These are phyloP conservation scores for Gallinago media DNA, from an alignment of 2,113 vertebrate genomes.

Conservation along the genomic window DNA sequence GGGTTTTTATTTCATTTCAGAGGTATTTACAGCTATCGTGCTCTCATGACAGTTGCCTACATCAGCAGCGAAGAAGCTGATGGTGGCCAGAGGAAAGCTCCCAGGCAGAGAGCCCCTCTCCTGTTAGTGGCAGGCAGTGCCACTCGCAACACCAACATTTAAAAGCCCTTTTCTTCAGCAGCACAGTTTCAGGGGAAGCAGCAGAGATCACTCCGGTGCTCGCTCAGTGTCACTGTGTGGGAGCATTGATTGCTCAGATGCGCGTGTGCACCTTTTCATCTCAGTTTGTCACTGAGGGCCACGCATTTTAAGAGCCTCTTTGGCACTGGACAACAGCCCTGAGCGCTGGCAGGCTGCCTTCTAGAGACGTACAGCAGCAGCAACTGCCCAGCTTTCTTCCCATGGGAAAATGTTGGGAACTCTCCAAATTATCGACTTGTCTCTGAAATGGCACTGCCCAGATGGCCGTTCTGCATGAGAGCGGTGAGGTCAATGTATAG, in stretches of 20 bases:
- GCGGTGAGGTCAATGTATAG: background rate
- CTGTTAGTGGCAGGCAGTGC: background rate
- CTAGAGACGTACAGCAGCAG: constrained; percentile 1
- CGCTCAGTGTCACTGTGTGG: fast-evolving
- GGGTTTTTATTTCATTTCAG: background rate
- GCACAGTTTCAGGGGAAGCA: background rate
- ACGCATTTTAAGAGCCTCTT: background rate
- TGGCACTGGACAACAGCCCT: background rate
- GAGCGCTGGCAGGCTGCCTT: constrained; percentile 32
- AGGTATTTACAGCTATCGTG: background rate
- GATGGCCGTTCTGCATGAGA: constrained; percentile 33
- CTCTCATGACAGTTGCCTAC: background rate
- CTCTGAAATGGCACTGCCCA: constrained; percentile 5
- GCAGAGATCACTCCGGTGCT: background rate
- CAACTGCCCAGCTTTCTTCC: constrained; percentile 46
- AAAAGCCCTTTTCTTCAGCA: background rate
- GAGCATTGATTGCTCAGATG: background rate
- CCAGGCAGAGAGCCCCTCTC: background rate
- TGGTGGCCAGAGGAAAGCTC: background rate
- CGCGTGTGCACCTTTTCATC: background rate
- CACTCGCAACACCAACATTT: background rate
- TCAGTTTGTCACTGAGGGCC: background rate
- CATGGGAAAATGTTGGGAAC: constrained; percentile 7
- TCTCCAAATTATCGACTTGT: background rate
- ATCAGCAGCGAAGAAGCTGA: background rate